A percentile compares a stretch with the other conserved stretches of the same genome.
phyloP scores from a whole-genome alignment of 2,113 vertebrate species.

The Pandion haliaetus region DNA sequence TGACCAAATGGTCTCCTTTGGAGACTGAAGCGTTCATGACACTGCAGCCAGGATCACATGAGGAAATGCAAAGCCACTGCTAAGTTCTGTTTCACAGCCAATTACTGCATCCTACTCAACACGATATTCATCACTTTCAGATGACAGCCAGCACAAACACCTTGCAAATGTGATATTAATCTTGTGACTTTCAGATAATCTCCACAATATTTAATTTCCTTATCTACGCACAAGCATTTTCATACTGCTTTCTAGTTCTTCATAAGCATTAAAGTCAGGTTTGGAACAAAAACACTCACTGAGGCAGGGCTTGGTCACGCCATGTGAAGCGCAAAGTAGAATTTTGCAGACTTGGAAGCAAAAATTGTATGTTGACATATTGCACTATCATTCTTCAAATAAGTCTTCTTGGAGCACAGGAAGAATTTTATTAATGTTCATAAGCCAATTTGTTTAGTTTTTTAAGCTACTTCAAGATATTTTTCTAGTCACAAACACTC shows the following conservation, averaged over 20 bases:
- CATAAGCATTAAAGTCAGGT: background rate
- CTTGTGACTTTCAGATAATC: background rate
- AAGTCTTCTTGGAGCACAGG: background rate
- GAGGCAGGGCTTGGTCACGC: background rate
- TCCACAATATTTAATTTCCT: background rate
- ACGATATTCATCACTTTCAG: background rate
- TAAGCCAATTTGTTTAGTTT: background rate
- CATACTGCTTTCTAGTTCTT: background rate
- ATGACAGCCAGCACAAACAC: constrained; percentile 16
- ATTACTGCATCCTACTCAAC: background rate
- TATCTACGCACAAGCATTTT: background rate
- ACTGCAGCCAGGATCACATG: background rate
- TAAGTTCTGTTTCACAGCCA: background rate
- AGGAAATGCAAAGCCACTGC: background rate
- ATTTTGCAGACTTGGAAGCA: background rate
- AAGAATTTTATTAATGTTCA: background rate
- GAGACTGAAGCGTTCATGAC: background rate
- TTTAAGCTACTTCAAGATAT: background rate
- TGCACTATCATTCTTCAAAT: background rate
- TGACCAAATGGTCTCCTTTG: background rate
- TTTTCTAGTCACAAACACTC: background rate
- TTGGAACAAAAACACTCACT: background rate
- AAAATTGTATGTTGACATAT: background rate
- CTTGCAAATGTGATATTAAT: background rate
- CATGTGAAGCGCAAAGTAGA: background rate